Evolutionary conservation across 92 coral and sea anemone genomes (phyloP), one percentile per base, ranked within the genome.

Genomic region (Galaxea fascicularis): DNA sequence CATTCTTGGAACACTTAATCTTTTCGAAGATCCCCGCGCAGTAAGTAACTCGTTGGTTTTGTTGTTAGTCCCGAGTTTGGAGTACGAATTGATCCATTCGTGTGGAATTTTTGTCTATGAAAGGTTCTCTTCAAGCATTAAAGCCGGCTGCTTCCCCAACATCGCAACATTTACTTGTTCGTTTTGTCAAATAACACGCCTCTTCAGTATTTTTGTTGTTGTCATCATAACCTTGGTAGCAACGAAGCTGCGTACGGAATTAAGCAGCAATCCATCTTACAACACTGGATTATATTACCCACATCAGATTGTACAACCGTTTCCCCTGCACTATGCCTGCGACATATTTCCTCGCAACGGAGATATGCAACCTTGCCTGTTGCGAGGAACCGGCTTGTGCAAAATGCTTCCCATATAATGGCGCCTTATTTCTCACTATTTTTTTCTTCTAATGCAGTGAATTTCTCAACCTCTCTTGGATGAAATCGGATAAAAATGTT

Each of bases 381-480:
- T 49, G 56, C 13, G 9, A 49, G 11, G 11, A 10, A 10, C 56
- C n/a, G n/a, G n/a, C 15, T 49, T 49, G 56, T 15, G 8, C 56
- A 15, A 49, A 11, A 30, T 20, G 12, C 31, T 13, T 3, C 8
- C 63, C n/a, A 22, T 9, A 5, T 13, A 21, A 51, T 56, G 21
- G 5, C 51, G 10, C 13, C 28, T 53, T 35, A 35, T 31, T 10
- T 29, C 20, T 59, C 4, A 1, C 6, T 8, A 41, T 17, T 13
- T 27, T 41, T 11, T 10, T 70, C 35, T 28, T 65, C 20, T 59
- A 65, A 60, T 88, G 65, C 91, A 96, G 99, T 65, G 99, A 96
- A 85, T 96, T 96, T 70, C 95, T 96, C 21, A 96, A 96, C 80
- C 89, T 94, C 15, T 90, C 98, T 8, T 96, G 99, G 99, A 96